phyloP scores from a whole-genome alignment of 2,888 invertebrate genomes.

The Himalopsyche kuldschensis region DNA sequence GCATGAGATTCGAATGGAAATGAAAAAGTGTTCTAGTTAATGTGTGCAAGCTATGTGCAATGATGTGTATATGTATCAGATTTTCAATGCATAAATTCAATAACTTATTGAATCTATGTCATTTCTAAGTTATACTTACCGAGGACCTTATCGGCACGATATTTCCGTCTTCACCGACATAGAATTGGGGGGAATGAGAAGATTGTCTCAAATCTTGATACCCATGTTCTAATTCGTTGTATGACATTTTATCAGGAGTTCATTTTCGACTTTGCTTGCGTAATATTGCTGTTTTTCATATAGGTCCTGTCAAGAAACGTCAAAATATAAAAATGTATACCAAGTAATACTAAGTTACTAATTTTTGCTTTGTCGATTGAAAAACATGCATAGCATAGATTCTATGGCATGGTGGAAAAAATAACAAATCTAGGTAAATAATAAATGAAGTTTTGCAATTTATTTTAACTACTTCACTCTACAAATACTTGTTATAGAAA shows the following conservation, averaged over 20 bases:
- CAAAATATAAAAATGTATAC: background rate
- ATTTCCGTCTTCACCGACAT: constrained; percentile 71
- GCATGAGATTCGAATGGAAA: background rate
- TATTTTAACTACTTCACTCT: too few relatives aligned
- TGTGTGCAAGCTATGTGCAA: background rate
- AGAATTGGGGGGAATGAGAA: constrained; percentile 68
- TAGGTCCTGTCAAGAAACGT: background rate
- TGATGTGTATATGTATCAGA: background rate
- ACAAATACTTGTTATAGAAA: too few relatives aligned
- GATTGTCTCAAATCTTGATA: constrained; percentile 84
- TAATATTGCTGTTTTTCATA: background rate
- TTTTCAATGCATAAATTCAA: background rate
- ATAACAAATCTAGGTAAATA: too few relatives aligned
- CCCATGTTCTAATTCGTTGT: constrained; percentile 90
- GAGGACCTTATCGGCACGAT: constrained; percentile 60
- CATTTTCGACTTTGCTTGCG: background rate
- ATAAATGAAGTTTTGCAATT: too few relatives aligned
- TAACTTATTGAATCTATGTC: constrained; percentile 36
- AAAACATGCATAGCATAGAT: background rate
- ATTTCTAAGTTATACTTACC: constrained; percentile 54
- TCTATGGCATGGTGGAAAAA: background rate
- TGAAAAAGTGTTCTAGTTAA: background rate
- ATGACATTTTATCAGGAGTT: constrained; percentile 68
- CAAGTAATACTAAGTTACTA: too few relatives aligned
- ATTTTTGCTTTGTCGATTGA: background rate